Conservation (phyloP, 2,113 vertebrate species). For the Ammodytes dubius region DNA sequence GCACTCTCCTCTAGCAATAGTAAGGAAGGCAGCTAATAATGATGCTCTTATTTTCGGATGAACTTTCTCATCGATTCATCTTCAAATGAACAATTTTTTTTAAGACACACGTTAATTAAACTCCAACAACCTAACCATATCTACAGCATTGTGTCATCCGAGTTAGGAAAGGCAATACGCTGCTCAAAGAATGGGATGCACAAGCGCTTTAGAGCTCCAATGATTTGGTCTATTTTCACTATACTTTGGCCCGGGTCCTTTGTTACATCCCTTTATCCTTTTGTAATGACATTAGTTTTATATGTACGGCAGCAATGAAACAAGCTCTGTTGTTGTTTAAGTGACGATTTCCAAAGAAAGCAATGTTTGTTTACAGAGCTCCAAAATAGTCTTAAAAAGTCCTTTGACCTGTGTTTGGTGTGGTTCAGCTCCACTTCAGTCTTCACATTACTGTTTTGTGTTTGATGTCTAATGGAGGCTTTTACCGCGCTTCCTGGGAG, state of each 20-base stretch:
- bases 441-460: not conserved
- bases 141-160: not conserved
- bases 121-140: not conserved
- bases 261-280: too few species aligned
- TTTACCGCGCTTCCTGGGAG: constrained; percentile 68
- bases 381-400: not conserved
- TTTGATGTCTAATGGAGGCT: not conserved
- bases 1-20: not conserved
- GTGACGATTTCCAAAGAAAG: not conserved
- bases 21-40: not conserved
- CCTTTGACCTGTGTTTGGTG: not conserved
- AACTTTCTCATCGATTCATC: not conserved
- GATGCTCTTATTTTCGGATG: not conserved
- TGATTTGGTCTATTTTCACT: too few species aligned
- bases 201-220: too few species aligned
- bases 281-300: too few species aligned
- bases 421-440: not conserved
- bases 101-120: too few species aligned
- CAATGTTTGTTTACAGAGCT: not conserved
- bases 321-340: not conserved
- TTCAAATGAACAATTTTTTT: not conserved
- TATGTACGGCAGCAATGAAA: too few species aligned
- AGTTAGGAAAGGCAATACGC: not conserved
- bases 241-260: too few species aligned
- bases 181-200: not conserved